Conservation (phyloP, 2,113 vertebrate genomes). For the Orthonyx spaldingii region DNA sequence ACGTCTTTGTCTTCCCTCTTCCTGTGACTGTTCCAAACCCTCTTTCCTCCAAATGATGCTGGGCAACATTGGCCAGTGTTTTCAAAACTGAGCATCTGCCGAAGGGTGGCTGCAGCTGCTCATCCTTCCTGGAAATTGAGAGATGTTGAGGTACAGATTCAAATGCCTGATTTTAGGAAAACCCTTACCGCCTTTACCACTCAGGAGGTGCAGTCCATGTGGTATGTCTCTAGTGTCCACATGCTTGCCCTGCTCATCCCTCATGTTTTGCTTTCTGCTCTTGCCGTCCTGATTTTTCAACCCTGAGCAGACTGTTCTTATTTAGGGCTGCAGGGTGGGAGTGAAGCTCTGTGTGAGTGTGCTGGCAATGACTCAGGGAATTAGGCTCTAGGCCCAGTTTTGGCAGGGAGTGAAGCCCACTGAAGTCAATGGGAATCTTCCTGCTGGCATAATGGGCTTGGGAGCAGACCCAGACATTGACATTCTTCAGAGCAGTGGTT, state of each 20-base stretch:
- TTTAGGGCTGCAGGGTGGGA: not conserved
- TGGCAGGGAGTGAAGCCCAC: not conserved
- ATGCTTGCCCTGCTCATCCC: not conserved
- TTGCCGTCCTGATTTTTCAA: not conserved
- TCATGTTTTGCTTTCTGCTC: not conserved
- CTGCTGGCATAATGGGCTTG: not conserved
- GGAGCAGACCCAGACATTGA: not conserved
- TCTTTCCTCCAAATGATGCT: not conserved
- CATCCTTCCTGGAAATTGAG: not conserved
- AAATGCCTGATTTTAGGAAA: not conserved
- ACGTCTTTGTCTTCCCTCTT: not conserved
- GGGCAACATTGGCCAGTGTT: not conserved
- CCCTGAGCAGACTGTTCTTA: not conserved
- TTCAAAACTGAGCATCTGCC: not conserved
- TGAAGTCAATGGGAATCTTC: not conserved
- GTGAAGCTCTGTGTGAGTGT: not conserved
- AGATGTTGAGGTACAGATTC: not conserved
- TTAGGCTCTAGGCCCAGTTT: not conserved
- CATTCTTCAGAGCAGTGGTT: not conserved
- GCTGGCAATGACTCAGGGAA: not conserved
- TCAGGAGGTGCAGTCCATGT: not conserved
- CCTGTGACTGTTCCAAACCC: not conserved
- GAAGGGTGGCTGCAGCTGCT: not conserved
- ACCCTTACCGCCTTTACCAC: not conserved
- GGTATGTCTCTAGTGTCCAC: not conserved